Percentiles rank a stretch among this genome's conserved stretches.
Conservation (phyloP, 2,888 invertebrate species). For the Linnaemya vulpina region DNA sequence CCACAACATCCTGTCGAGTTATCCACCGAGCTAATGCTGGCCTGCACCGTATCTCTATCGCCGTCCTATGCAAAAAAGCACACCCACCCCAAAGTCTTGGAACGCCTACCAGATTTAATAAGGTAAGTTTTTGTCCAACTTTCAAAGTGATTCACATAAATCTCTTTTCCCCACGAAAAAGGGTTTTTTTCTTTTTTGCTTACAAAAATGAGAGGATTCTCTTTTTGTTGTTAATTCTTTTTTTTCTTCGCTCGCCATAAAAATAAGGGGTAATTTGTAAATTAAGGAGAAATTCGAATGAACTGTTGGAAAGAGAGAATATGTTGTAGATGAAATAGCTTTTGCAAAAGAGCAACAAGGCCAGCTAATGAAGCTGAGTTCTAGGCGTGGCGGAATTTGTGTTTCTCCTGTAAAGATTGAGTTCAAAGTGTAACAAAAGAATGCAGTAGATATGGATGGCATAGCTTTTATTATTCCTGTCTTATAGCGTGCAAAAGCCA, state of each 20-base stretch:
- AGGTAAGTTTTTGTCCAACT: slow-evolving; percentile 79
- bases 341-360: background rate
- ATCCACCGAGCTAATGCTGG: slow-evolving; percentile 83
- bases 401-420: slow-evolving; percentile 25
- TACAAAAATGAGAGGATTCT: slow-evolving; percentile 36
- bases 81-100: slow-evolving; percentile 83
- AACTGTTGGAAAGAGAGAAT: slow-evolving; percentile 33
- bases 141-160: slow-evolving; percentile 42
- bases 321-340: background rate
- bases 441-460: background rate
- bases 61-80: slow-evolving; percentile 82
- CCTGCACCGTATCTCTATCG: slow-evolving; percentile 83
- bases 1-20: slow-evolving; percentile 83
- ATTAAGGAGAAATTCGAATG: slow-evolving; percentile 67
- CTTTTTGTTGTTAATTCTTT: background rate
- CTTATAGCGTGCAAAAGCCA: slow-evolving; percentile 3
- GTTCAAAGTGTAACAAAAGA: slow-evolving; percentile 37
- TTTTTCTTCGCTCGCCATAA: background rate
- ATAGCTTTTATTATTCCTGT: background rate
- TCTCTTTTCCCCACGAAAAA: slow-evolving; percentile 11
- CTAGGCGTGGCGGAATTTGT: slow-evolving; percentile 56
- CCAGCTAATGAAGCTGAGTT: background rate
- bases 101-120: slow-evolving; percentile 83
- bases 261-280: slow-evolving; percentile 49
- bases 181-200: slow-evolving; percentile 3